Evolutionary conservation across 2,113 vertebrate species (phyloP), one percentile per base, ranked within the genome.

Genomic region (Coptodon bakossiorum): DNA sequence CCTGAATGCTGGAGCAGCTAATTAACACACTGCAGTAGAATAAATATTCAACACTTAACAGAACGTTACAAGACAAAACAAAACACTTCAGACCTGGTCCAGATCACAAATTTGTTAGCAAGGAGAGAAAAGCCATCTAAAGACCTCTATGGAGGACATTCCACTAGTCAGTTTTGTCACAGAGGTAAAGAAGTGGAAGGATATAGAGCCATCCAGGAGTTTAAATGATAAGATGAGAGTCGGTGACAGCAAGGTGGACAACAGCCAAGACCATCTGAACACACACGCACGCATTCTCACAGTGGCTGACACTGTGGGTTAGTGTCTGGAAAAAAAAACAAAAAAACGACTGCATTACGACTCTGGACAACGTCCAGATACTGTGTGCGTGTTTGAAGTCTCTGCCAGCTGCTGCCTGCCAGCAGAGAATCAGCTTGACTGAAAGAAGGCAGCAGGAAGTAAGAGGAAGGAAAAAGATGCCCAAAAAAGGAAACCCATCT

Each of bases 331-430:
- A 5, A 50, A 66, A 36, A 48, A 5, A 3, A 2, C 9, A 0
- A 80, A 71, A 68, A 84, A 71, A 84, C 48, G 86, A 86, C 88
- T 92, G 90, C 71, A 83, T 93, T 89, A 91, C 59, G 78, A 71
- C 63, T 80, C 87, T 94, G 93, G 93, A 79, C 27, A 11, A 10
- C 3, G 1, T 88, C 91, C 91, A 91, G 63, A 57, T 34, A 27
- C 22, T 40, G 22, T 63, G 86, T 83, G 86, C n/a, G 61, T 19
- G 40, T 48, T 86, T 82, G 61, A 90, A 85, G 71, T 31, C 17
- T 22, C 76, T 71, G 80, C 73, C 50, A 80, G 52, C 71, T 82
- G 79, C 81, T 68, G 53, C 36, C 86, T 59, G 89, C 66, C 53
- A 82, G 71, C 66, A 43, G 34, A 84, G 24, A 19, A 50, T 31